Conservation (phyloP, 2,113 vertebrate genomes). For the Podiceps cristatus region DNA sequence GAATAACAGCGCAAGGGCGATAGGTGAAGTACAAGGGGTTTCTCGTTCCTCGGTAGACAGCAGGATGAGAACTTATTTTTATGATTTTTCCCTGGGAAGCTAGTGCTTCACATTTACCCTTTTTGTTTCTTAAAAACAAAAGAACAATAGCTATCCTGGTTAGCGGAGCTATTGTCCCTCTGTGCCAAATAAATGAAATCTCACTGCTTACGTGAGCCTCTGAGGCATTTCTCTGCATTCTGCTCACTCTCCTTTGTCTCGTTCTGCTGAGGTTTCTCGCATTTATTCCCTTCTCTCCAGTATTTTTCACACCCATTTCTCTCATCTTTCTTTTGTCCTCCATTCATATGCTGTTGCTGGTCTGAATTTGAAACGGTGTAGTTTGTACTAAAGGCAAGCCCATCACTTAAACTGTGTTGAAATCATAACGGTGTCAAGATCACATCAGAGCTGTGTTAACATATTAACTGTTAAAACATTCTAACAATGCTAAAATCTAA, state of each 20-base stretch:
- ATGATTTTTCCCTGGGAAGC: slow-evolving; percentile 65
- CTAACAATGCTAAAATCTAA: neutral
- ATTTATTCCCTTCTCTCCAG: neutral
- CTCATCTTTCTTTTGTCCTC: slow-evolving; percentile 10
- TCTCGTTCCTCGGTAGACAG: neutral
- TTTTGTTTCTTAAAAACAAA: slow-evolving; percentile 70
- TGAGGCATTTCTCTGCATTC: slow-evolving; percentile 42
- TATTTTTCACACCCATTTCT: neutral
- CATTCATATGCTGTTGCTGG: neutral
- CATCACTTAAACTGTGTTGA: neutral
- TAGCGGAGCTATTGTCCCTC: slow-evolving; percentile 33
- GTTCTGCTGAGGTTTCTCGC: neutral
- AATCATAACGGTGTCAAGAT: neutral
- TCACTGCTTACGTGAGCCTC: slow-evolving; percentile 11
- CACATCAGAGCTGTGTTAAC: neutral
- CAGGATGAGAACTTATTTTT: slow-evolving; percentile 64
- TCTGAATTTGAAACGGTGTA: neutral
- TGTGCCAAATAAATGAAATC: slow-evolving; percentile 55
- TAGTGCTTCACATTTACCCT: neutral
- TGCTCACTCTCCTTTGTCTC: slow-evolving; percentile 16
- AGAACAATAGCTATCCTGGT: slow-evolving; percentile 64
- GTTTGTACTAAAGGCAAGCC: neutral
- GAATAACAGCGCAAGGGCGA: neutral
- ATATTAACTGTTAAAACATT: neutral
- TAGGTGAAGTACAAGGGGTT: neutral